Base-by-base conservation (phyloP, 2,797 vertebrate genomes). In the Enteromius afrohamiltoni region DNA sequence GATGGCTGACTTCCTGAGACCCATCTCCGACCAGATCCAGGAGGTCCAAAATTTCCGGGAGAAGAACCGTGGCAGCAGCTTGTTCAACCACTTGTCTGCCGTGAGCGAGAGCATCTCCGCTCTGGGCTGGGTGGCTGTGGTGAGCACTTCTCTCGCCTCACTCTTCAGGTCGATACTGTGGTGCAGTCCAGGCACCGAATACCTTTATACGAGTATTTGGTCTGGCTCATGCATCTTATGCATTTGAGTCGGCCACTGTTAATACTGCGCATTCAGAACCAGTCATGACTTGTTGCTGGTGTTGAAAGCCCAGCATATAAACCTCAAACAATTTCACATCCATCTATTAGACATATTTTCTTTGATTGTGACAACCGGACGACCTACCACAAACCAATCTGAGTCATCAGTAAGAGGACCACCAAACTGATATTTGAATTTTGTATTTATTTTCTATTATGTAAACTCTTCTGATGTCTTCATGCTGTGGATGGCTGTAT, bases 31-130 rank as follows among this genome's bases (percentile, higher is more conserved):
- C 83, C 97, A 97, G 91, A 99, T 99, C 88, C 97, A 98, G 86
- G 95, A 97, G 91, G 97, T 99, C 77, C 98, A 99, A 89, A 96
- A 86, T 77, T 99, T 98, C 94, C 92, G 98, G 79, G 98, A 99
- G 88, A 94, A 93, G 87, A 97, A 99, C 92, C 96, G 98, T 11
- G 97, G 97, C 60, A 98, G 97, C 89, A 73, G 77, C 83, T 92
- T 98, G 92, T 99, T 99, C 91, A 99, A 99, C 91, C 98, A 99
- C 89, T 95, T 99, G 65, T 99, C 98, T 0, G 98, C 98, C 0
- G 93, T 99, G 90, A 99, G 98, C 3, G 98, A 99, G 90, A 99
- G 98, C 93, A 97, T 99, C 89, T 95, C 98, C 0, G 98, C 97
- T 4, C 95, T 99, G 29, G 98, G 98, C 5, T 99, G 98, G 98